A percentile compares a stretch with the other conserved stretches of the same genome.
phyloP scores from a whole-genome alignment of 2,113 vertebrate genomes.

The Lipotes vexillifer region DNA sequence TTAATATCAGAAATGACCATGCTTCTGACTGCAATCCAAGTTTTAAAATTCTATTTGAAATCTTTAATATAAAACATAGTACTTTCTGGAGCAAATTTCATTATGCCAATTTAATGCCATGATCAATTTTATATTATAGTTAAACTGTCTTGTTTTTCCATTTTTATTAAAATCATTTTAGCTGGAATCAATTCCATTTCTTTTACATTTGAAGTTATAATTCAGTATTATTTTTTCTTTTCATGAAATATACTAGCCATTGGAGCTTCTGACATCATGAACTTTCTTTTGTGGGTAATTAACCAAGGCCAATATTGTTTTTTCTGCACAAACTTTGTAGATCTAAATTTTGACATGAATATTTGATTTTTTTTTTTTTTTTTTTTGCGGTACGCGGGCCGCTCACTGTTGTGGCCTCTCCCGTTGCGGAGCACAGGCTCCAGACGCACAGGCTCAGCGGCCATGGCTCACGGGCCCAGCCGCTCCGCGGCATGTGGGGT shows the following conservation, averaged over 20 bases:
- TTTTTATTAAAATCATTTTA: slow-evolving; percentile 1
- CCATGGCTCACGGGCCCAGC: no score
- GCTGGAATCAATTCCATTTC: not conserved
- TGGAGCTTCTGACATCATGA: not conserved
- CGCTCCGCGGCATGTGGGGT: no score
- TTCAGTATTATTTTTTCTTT: slow-evolving; percentile 8
- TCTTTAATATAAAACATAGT: not conserved
- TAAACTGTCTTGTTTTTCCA: not conserved
- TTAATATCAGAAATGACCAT: not conserved
- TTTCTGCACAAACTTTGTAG: not conserved
- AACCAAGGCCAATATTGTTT: not conserved
- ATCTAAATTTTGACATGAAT: not conserved
- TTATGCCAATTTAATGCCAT: not conserved
- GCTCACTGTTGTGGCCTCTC: no score
- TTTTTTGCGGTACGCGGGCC: no score
- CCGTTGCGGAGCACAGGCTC: no score
- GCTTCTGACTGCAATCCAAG: not conserved
- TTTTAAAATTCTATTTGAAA: slow-evolving; percentile 9
- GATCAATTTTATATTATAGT: not conserved
- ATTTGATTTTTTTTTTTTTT: not conserved
- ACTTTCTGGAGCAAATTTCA: not conserved
- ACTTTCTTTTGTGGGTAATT: not conserved
- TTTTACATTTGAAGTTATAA: not conserved
- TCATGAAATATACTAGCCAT: not conserved
- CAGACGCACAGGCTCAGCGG: no score